Base-by-base conservation (phyloP, 2,797 vertebrate genomes). In the Hippopotamyrus pictus region DNA sequence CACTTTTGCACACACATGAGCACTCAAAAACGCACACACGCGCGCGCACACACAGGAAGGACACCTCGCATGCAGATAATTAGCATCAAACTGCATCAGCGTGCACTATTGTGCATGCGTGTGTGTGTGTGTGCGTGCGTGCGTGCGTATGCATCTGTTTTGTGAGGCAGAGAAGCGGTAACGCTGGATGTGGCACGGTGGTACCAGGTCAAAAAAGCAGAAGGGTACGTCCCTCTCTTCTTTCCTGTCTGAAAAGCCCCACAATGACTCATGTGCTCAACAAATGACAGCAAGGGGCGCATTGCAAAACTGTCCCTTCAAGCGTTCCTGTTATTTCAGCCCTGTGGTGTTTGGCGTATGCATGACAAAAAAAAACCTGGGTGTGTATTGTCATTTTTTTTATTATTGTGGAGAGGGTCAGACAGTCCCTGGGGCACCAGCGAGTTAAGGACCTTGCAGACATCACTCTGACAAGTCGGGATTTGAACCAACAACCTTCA, bases 191-290 rank as follows among this genome's bases (percentile, higher is more conserved):
- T 88, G 37, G n/a, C 85, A 59, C 1, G 14, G 51, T 41, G 22
- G 51, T 86, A 53, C 51, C 85, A 86, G 51, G 85, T 87, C 53
- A 87, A 19, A 87, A 79, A 41, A 59, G 85, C 85, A 57, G 53
- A 87, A 87, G 85, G 85, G 53, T 59, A 41, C 33, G 85, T 87
- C 85, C 85, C 29, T 19, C 29, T 50, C 25, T 57, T 33, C 53
- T 87, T 87, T 29, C 85, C 51, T 33, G 51, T 37, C 85, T 59
- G 85, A 59, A 87, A 86, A 87, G 51, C 53, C 53, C 85, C 51
- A 57, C 29, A 44, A 37, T 87, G 85, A 87, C 17, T 87, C 85
- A 87, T 37, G 22, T 51, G 50, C 85, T 53, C 19, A 33, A 87
- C 37, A 33, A 57, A 87, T 41, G 33, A 57, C 51, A 87, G 85